Evolutionary conservation across 2,113 vertebrate species (phyloP), one percentile per base, ranked within the genome.

Genomic region (Elachura formosa): DNA sequence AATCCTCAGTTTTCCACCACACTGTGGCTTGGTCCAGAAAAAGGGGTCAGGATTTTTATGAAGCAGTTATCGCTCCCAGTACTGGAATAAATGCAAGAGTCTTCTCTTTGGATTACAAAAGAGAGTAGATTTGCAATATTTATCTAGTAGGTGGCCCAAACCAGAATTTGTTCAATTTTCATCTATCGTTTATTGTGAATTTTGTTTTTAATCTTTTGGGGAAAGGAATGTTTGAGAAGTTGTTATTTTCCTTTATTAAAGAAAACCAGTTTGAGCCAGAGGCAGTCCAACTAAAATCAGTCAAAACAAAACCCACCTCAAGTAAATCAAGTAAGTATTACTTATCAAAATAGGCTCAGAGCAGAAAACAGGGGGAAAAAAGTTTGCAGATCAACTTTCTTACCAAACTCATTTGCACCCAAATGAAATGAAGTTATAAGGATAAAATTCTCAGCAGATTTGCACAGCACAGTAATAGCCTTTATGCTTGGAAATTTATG

Each of bases 401-500:
- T 67, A 93, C 81, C 48, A 73, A 83, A 93, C 93, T 98, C 95
- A 91, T 98, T 98, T 97, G 87, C 93, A 79, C 61, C 87, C 43
- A 76, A 96, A 97, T 54, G 95, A 97, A 97, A 97, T 56, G 84
- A 96, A 98, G 97, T 96, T 94, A 74, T 97, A 97, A 98, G 96
- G 96, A 96, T 97, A 97, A 97, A 95, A 97, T 97, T 97, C 98
- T 98, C 98, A 96, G 97, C 96, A 98, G 98, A 98, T 97, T 98
- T 95, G 95, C 98, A 95, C 97, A 97, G 98, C 97, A 98, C 98
- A 97, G 98, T 97, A 98, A 98, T 98, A 97, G 97, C 98, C 98
- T 99, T 98, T 97, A 98, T 98, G 97, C 98, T 96, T 98, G 98
- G 97, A 98, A 98, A 99, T 99, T 99, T 99, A 99, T 99, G 98